Conservation (phyloP, 2,888 invertebrate genomes). For the Rutpela maculata region DNA sequence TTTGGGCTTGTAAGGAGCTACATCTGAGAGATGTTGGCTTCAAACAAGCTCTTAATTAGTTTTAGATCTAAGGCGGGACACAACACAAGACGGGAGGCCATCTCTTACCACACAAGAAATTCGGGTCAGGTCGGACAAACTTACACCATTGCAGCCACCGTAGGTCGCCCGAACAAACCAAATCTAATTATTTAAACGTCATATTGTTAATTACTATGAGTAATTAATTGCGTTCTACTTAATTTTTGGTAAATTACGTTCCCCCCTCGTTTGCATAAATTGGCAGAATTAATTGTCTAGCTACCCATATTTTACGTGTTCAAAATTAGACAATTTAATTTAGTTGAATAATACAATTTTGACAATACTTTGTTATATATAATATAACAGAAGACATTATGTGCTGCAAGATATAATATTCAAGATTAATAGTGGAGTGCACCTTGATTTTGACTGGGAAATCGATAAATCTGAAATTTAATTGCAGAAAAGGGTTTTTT, state of each 20-base stretch:
- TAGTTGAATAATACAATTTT: not conserved
- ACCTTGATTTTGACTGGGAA: too few species aligned
- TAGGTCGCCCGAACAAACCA: conserved; percentile 51
- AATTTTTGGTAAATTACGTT: conserved; percentile 55
- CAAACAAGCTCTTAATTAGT: conserved; percentile 60
- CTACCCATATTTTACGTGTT: not conserved
- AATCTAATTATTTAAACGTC: conserved; percentile 60
- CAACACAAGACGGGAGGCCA: conserved; percentile 42
- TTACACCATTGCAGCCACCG: conserved; percentile 47
- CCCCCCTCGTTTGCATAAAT: conserved; percentile 12
- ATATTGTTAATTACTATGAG: conserved; percentile 55
- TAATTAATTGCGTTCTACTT: conserved; percentile 53
- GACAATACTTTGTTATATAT: too few species aligned
- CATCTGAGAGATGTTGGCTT: conserved; percentile 46
- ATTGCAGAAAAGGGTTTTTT: too few species aligned
- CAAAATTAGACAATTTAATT: not conserved
- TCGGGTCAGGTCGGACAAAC: conserved; percentile 55
- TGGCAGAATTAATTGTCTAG: conserved; percentile 10
- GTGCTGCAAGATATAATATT: too few species aligned
- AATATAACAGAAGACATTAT: too few species aligned
- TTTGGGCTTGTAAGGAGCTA: conserved; percentile 43
- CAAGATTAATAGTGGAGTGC: too few species aligned
- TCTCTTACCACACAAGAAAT: conserved; percentile 52
- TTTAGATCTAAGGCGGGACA: conserved; percentile 47
- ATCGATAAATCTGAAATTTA: too few species aligned